These are phyloP conservation scores for Esox lucius DNA, from an alignment of 2,797 vertebrate species.

Conservation along the genomic window DNA sequence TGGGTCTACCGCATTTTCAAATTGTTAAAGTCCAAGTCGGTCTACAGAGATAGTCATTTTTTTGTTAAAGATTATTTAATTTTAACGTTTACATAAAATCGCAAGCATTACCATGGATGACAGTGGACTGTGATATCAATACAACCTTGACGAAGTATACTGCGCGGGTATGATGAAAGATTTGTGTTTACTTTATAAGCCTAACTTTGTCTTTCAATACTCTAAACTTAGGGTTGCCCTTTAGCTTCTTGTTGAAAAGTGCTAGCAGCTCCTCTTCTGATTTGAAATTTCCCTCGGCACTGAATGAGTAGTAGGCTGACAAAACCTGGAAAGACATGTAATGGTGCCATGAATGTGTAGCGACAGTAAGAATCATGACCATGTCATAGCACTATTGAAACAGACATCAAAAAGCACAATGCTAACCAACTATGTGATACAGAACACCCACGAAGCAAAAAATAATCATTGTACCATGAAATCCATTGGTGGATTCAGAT, in stretches of 20 bases:
- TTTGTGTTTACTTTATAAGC: conserved; percentile 77
- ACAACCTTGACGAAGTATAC: conserved; percentile 26
- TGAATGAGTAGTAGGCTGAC: conserved; percentile 83
- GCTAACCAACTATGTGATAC: no score
- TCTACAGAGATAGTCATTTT: background rate
- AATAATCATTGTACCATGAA: background rate
- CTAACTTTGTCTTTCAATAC: conserved; percentile 88
- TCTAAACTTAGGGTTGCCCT: conserved; percentile 86
- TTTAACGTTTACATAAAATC: conserved; percentile 44
- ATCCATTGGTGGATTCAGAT: background rate
- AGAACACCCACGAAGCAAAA: no score
- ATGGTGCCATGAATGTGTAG: conserved; percentile 3
- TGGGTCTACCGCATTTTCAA: no score
- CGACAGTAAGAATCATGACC: background rate
- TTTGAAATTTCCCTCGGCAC: conserved; percentile 73
- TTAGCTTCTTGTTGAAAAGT: conserved; percentile 90
- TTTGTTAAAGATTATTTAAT: conserved; percentile 57
- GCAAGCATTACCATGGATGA: conserved; percentile 17
- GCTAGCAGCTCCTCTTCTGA: conserved; percentile 82
- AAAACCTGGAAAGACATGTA: conserved; percentile 77
- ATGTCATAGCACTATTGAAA: background rate
- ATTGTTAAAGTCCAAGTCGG: background rate
- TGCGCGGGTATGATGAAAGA: background rate
- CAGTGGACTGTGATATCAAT: conserved; percentile 14
- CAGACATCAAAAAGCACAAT: background rate